Base-by-base conservation (phyloP, 2,113 vertebrate genomes). In the Cathartes aura region DNA sequence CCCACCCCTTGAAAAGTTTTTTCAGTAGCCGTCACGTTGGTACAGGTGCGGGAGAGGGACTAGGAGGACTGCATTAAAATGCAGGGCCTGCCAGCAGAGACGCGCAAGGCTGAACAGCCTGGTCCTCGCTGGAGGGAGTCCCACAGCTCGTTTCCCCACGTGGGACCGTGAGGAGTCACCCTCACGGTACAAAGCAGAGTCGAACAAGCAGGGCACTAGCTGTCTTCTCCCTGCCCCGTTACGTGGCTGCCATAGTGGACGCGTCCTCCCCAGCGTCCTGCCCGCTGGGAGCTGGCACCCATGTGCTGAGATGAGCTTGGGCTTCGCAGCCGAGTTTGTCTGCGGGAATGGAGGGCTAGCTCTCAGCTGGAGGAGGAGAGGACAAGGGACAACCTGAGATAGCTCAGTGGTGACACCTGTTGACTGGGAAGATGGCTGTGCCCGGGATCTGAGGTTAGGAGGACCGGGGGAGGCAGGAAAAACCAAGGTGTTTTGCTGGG, bases 141-240 rank as follows among this genome's bases (percentile, higher is more conserved):
- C 20, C 27, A 9, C 21, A 2, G 12, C 42, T 27, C 1, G 8
- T 76, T 32, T 15, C 43, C 34, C 20, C 10, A 1, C 0, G 0
- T 13, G 40, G 27, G 13, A 30, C 38, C 5, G 55, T 3, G 40
- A 29, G 12, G 26, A 64, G 17, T 6, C 38, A 55, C 42, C 21
- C 20, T 4, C 9, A 8, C 2, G 63, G 56, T 36, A 8, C 23
- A 12, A 5, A 55, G 56, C 21, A 6, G 73, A 23, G 27, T 2
- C 45, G 14, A 19, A 10, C 8, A 10, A 36, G 64, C 20, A 7
- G 64, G 75, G 47, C 5, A 0, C 2, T 12, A 5, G 40, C 56
- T 20, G 26, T 27, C 23, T 42, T 18, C 50, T 53, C 32, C 29
- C 29, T 73, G 58, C 53, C 43, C 6, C 0, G 0, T 27, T 60